phyloP scores from a whole-genome alignment of 2,797 vertebrate genomes.

The Picus viridis region DNA sequence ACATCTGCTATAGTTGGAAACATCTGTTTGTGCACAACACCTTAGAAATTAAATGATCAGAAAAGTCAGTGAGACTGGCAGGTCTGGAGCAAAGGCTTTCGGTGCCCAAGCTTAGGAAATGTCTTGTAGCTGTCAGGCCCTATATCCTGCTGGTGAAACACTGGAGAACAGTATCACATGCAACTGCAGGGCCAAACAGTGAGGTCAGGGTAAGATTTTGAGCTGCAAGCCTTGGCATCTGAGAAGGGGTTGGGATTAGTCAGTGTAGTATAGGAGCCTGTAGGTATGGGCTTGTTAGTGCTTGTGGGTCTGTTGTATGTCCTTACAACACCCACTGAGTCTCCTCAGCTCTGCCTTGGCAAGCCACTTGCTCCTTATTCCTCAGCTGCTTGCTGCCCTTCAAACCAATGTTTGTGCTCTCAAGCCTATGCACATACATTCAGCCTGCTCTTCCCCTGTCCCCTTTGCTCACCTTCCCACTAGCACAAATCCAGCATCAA shows the following conservation, averaged over 20 bases:
- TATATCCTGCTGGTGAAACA: background rate
- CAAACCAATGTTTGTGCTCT: background rate
- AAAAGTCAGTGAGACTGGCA: background rate
- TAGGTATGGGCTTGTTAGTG: too few relatives aligned
- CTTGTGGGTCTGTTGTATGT: background rate
- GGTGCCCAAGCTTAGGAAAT: background rate
- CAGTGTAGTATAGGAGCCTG: background rate
- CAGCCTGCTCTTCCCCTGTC: background rate
- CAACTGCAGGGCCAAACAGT: accelerated
- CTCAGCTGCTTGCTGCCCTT: background rate
- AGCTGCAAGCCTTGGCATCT: background rate
- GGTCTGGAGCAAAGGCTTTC: background rate
- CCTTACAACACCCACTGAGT: background rate
- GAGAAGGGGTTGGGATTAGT: background rate
- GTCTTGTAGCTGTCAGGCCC: background rate
- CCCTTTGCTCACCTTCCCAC: background rate
- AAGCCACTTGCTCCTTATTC: background rate
- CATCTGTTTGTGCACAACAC: background rate
- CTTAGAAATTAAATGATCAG: background rate
- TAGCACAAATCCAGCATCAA: background rate
- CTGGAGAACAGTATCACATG: background rate
- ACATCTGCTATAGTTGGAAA: background rate
- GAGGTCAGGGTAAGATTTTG: background rate
- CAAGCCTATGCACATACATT: accelerated
- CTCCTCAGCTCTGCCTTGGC: background rate